Base-by-base conservation (phyloP, 2,113 vertebrate genomes). In the Rhinopomastus cyanomelas region DNA sequence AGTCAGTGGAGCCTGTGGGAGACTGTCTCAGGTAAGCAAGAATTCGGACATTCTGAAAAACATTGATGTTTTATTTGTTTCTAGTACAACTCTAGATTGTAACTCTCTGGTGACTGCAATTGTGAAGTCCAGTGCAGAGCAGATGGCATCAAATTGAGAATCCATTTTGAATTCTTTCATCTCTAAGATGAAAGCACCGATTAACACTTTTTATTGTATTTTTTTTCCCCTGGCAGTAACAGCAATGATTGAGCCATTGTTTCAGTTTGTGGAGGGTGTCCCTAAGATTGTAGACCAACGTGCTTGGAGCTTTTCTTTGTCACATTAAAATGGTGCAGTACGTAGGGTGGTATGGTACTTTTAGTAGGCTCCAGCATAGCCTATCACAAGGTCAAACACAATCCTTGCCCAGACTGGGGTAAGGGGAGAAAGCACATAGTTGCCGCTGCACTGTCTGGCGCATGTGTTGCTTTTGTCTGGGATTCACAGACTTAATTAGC, bases 1-100 rank as follows among this genome's bases (percentile, higher is more conserved):
- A 97, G 97, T 91, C 13, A 12, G 8, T 98, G 97, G 98, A 97
- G 87, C 81, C 37, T 32, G 0, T 97, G 95, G 97, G 20, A 93
- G 59, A 82, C 89, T 66, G 73, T 91, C 11, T 12, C 37, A 0
- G 97, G 98, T 98, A 95, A 97, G 94, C 60, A 76, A 30, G 20
- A 53, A 48, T 22, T 37, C 5, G 3, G 15, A 42, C 39, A 12
- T 42, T 42, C 39, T 42, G 15, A 42, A 42, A 42, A 42, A 12
- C 39, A 42, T 15, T 42, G n/a, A n/a, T n/a, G n/a, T 57, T 88
- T 71, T 39, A 21, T 51, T 59, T 75, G 85, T 92, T 34, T 12
- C 8, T 42, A 48, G 4, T 64, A 30, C 32, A 53, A 86, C 56
- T 4, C 49, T 88, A 49, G 39, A 48, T n/a, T 78, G 27, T 62